Percentiles rank a stretch among this genome's conserved stretches.
Evolutionary conservation across 1,140 invertebrate genomes (phyloP).

Genomic region (Yoshiicerus persimilis): DNA sequence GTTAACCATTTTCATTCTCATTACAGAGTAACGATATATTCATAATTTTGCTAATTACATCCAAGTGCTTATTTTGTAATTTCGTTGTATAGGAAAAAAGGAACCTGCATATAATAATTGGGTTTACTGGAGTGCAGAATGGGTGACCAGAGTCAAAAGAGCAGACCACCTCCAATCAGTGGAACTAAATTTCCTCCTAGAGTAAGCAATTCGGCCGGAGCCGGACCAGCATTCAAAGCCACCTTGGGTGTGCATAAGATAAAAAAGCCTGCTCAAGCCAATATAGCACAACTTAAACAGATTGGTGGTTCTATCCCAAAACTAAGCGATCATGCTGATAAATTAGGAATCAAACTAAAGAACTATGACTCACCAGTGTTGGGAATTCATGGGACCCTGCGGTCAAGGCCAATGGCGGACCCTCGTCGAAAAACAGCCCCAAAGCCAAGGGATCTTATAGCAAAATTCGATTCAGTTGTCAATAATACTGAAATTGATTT

Average conservation of each 20-base stretch:
- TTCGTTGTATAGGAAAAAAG: too few species aligned
- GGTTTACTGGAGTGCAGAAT: neutral
- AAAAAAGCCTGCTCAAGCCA: neutral
- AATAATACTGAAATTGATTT: neutral
- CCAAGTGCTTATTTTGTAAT: too few species aligned
- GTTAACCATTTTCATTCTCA: too few species aligned
- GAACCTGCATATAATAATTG: too few species aligned
- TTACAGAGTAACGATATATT: too few species aligned
- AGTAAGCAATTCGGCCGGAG: neutral
- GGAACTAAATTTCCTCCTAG: neutral
- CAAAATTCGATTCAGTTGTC: neutral
- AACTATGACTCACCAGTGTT: neutral
- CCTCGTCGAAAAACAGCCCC: neutral
- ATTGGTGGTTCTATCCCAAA: neutral
- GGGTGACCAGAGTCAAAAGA: neutral
- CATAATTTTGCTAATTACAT: too few species aligned
- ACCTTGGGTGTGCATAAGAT: neutral
- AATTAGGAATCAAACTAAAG: neutral
- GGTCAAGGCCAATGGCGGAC: too few species aligned
- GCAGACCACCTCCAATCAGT: neutral
- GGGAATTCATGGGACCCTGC: neutral
- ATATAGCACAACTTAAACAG: neutral
- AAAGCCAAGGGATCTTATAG: neutral
- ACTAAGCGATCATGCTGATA: neutral
- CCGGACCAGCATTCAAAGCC: too few species aligned